Conservation (phyloP, 2,113 vertebrate species). For the Planiliza haematocheilus region DNA sequence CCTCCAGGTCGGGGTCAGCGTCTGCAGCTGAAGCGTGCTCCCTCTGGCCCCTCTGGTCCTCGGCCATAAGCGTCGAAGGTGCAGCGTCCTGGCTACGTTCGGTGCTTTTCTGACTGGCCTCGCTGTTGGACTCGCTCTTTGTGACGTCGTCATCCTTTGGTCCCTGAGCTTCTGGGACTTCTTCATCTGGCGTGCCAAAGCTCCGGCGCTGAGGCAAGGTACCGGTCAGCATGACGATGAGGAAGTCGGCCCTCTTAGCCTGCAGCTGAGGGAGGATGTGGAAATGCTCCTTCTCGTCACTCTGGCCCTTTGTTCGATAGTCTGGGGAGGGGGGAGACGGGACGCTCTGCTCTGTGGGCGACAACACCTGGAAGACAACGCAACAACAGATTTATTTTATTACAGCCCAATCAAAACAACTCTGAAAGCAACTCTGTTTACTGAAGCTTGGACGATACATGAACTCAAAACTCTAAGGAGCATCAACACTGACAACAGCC, state of each 20-base stretch:
- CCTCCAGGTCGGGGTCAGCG: conserved; percentile 92
- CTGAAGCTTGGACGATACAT: too few species aligned
- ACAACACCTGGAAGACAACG: conserved; percentile 80
- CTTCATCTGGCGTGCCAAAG: conserved; percentile 53
- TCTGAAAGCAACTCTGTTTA: too few species aligned
- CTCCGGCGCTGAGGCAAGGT: conserved; percentile 77
- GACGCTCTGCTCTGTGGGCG: conserved; percentile 84
- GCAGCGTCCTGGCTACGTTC: conserved; percentile 93
- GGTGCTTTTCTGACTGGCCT: conserved; percentile 91
- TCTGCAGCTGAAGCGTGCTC: conserved; percentile 89
- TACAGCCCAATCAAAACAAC: not conserved
- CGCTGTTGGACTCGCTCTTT: conserved; percentile 90
- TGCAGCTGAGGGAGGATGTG: conserved; percentile 86
- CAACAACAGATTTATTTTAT: conserved; percentile 17
- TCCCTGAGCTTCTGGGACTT: conserved; percentile 59
- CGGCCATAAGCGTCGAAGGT: conserved; percentile 92
- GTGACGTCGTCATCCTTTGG: conserved; percentile 84
- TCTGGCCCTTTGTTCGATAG: conserved; percentile 87
- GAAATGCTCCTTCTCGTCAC: conserved; percentile 88
- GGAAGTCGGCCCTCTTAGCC: conserved; percentile 91
- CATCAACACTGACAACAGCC: too few species aligned
- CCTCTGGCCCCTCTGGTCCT: conserved; percentile 87
- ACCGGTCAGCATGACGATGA: conserved; percentile 87
- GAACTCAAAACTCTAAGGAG: too few species aligned
- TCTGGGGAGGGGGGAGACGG: conserved; percentile 88